Percentiles rank a stretch among this genome's conserved stretches.
Evolutionary conservation across 2,113 vertebrate genomes (phyloP).

Genomic region (Phocoena sinus): DNA sequence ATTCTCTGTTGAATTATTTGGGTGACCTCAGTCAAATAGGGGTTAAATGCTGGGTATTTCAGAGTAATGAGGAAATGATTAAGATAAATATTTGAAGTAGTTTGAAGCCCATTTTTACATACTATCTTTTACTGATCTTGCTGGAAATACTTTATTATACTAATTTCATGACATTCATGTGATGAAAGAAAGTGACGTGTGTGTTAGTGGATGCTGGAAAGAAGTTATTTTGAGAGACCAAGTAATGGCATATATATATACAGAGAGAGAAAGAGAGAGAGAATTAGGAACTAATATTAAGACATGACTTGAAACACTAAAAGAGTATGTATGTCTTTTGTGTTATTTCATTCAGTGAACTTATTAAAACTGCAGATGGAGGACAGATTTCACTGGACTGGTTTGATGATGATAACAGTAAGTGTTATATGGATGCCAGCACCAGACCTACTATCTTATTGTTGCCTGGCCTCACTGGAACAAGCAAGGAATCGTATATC

Average conservation of each 20-base stretch:
- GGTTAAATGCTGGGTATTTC: slow-evolving; percentile 38
- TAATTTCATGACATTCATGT: background rate
- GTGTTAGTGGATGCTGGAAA: background rate
- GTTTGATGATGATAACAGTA: slow-evolving; percentile 93
- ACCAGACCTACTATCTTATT: slow-evolving; percentile 93
- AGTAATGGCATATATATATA: background rate
- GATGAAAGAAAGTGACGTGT: background rate
- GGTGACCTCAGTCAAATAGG: slow-evolving; percentile 47
- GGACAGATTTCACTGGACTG: slow-evolving; percentile 99
- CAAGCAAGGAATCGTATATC: slow-evolving; percentile 98
- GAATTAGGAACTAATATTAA: slow-evolving; percentile 26
- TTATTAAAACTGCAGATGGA: slow-evolving; percentile 97
- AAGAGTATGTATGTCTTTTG: slow-evolving; percentile 45
- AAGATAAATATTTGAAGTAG: slow-evolving; percentile 21
- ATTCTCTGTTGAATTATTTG: slow-evolving; percentile 42
- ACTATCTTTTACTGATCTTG: background rate
- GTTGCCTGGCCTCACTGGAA: slow-evolving; percentile 95
- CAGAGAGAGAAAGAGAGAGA: background rate
- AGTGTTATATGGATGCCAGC: slow-evolving; percentile 83
- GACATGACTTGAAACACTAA: background rate
- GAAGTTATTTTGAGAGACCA: background rate
- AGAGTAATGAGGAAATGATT: slow-evolving; percentile 39
- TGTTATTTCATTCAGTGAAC: slow-evolving; percentile 89
- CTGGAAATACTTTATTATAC: background rate
- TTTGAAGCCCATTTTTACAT: slow-evolving; percentile 13